These are phyloP conservation scores for Tenthredo distinguenda DNA, from an alignment of 2,888 invertebrate species.

Conservation along the genomic window DNA sequence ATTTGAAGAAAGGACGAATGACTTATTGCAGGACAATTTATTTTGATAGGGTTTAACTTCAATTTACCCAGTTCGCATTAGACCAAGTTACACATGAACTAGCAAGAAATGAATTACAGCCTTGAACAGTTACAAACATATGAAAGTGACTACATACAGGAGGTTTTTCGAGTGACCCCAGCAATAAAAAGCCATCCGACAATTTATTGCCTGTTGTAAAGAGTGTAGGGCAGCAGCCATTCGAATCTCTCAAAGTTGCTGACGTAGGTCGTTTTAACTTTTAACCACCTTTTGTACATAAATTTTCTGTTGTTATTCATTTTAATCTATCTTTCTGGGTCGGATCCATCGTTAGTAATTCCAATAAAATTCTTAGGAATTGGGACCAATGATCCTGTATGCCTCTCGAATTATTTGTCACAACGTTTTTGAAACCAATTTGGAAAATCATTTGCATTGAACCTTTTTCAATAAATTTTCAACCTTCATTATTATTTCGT, in stretches of 20 bases:
- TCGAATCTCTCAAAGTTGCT: not conserved
- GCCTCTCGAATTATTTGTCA: not conserved
- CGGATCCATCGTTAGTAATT: not conserved
- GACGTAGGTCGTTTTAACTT: not conserved
- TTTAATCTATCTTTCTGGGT: not conserved
- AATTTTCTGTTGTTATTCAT: not conserved
- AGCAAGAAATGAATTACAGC: conserved; percentile 8
- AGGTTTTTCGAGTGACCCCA: not conserved
- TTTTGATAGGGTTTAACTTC: not conserved
- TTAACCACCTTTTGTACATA: not conserved
- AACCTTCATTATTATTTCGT: not conserved
- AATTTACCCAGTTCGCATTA: not conserved
- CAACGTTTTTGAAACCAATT: not conserved
- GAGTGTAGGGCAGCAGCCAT: not conserved
- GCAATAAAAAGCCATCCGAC: not conserved
- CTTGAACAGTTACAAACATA: not conserved
- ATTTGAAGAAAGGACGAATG: not conserved
- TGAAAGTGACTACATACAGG: not conserved
- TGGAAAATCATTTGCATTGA: not conserved
- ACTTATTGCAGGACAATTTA: not conserved
- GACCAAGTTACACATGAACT: not conserved
- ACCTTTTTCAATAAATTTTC: not conserved
- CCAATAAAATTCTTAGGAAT: not conserved
- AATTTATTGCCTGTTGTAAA: not conserved
- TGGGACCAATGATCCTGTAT: not conserved